Conservation (phyloP, 2,888 invertebrate species). For the Caenorhabditis sp. region DNA sequence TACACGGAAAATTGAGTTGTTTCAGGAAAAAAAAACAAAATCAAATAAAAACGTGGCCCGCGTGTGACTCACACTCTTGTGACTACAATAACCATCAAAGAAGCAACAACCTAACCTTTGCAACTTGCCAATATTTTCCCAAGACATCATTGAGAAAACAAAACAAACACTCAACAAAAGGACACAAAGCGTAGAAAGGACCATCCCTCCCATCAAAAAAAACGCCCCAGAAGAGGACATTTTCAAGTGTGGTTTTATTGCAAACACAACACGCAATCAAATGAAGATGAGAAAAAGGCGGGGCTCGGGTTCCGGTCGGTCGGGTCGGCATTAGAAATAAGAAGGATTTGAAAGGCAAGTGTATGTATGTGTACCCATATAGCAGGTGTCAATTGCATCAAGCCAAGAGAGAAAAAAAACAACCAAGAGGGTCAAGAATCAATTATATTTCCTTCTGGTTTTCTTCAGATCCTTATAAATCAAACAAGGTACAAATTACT, state of each 20-base stretch:
- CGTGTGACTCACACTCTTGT: no score
- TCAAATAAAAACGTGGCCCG: no score
- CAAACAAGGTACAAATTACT: no score
- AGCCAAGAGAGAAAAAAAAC: no score
- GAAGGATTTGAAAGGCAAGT: not conserved
- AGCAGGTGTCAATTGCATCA: not conserved
- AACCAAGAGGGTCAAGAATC: not conserved
- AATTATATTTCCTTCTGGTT: not conserved
- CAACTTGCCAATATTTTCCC: constrained; percentile 8
- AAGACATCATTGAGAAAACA: not conserved
- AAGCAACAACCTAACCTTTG: no score
- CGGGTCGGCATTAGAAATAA: not conserved
- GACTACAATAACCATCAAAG: no score
- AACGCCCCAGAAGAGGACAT: not conserved
- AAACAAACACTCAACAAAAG: not conserved
- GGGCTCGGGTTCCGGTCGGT: not conserved
- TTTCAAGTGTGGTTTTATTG: not conserved
- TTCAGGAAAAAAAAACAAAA: no score
- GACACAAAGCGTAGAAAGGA: not conserved
- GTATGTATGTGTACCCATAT: not conserved
- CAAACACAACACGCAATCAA: constrained; percentile 1
- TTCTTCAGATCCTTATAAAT: no score
- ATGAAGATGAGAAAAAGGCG: not conserved
- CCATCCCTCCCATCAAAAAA: not conserved
- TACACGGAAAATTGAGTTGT: no score